phyloP scores from a whole-genome alignment of 2,113 vertebrate species.

The Macaca fascicularis region T2T-MFA8v1.1 NC_088394.1:49631501-49632000 shows the following conservation, averaged over 20 bases:
- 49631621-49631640: neutral
- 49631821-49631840: slow-evolving; percentile 19
- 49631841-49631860: neutral
- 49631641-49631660: neutral
- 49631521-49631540: neutral
- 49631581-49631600: neutral
- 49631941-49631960: slow-evolving; percentile 87
- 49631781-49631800: slow-evolving; percentile 19
- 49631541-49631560: neutral
- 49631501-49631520: neutral
- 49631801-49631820: neutral
- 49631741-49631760: neutral
- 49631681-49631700: neutral
- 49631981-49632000: slow-evolving; percentile 90
- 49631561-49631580: neutral
- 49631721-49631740: slow-evolving; percentile 36
- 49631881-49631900: neutral
- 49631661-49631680: neutral
- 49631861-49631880: neutral
- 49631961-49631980: slow-evolving; percentile 87
- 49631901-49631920: slow-evolving; percentile 25
- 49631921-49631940: slow-evolving; percentile 84
- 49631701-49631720: no score
- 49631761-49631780: neutral
- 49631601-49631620: neutral